A percentile compares a stretch with the other conserved stretches of the same genome.
Conservation (phyloP, 2,797 vertebrate species). For the Sebastes steindachneri region DNA sequence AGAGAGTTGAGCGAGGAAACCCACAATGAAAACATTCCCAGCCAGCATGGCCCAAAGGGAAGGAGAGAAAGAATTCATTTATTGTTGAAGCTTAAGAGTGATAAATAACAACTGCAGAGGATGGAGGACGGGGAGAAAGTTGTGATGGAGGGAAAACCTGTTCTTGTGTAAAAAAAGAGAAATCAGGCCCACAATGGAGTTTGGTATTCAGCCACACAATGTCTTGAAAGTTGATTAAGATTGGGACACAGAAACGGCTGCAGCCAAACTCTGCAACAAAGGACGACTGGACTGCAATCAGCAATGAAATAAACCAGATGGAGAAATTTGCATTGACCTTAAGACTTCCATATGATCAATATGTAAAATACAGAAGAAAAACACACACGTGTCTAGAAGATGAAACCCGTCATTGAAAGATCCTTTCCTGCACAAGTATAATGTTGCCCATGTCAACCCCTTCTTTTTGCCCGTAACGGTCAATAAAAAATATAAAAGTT, state of each 20-base stretch:
- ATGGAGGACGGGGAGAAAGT: background rate
- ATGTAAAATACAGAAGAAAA: background rate
- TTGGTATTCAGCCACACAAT: background rate
- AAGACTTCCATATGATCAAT: background rate
- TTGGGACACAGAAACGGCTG: background rate
- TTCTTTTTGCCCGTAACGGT: background rate
- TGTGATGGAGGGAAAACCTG: background rate
- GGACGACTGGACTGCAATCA: background rate
- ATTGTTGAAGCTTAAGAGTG: conserved; percentile 15
- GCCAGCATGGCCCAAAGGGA: background rate
- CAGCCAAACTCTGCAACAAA: background rate
- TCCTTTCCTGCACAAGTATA: background rate
- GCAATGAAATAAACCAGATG: background rate
- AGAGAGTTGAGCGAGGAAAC: background rate
- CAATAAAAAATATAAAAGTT: too few species aligned
- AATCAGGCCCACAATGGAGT: background rate
- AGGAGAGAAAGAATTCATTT: conserved; percentile 3
- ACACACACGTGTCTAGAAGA: background rate
- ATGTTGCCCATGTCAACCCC: background rate
- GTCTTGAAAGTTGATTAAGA: background rate
- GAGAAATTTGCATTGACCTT: background rate
- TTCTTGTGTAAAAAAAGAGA: background rate
- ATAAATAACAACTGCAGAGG: conserved; percentile 16
- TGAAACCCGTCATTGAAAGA: background rate
- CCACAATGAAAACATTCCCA: conserved; percentile 21